Conservation (phyloP, 2,888 invertebrate species). For the Serrognathus titanus region DNA sequence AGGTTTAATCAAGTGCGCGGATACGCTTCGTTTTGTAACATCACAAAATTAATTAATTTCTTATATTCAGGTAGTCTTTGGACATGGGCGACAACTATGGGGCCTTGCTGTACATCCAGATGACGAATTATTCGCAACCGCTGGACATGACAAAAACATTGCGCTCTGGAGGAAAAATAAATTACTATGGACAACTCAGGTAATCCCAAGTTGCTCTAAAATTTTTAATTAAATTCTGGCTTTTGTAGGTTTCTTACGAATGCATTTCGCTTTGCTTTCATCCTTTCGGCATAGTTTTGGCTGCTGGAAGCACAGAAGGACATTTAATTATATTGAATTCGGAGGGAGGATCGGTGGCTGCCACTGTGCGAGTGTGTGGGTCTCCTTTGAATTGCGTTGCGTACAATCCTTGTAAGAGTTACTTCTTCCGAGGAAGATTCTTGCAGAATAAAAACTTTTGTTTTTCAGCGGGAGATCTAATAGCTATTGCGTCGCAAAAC, state of each 20-base stretch:
- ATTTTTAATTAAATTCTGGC: conserved; percentile 6
- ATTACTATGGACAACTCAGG: conserved; percentile 82
- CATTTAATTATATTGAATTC: conserved; percentile 83
- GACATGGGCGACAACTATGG: conserved; percentile 84
- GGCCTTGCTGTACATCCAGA: conserved; percentile 87
- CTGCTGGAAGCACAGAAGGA: conserved; percentile 87
- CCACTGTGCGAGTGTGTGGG: conserved; percentile 82
- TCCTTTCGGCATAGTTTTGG: conserved; percentile 81
- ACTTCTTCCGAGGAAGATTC: no score
- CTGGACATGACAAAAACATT: conserved; percentile 87
- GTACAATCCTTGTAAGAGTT: conserved; percentile 76
- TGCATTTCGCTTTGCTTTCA: conserved; percentile 86
- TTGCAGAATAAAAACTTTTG: not conserved
- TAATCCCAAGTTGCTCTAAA: conserved; percentile 36
- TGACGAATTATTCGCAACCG: conserved; percentile 87
- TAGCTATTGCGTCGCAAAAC: conserved; percentile 89
- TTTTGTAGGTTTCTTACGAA: conserved; percentile 71
- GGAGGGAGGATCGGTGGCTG: conserved; percentile 79
- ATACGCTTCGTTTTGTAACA: not conserved
- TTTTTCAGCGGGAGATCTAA: conserved; percentile 73
- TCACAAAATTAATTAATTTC: not conserved
- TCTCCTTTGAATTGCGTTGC: conserved; percentile 82
- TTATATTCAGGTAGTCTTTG: conserved; percentile 68
- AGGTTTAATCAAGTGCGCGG: conserved; percentile 76
- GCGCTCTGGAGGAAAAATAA: conserved; percentile 88